Base-by-base conservation (phyloP, 2,888 invertebrate species). In the Epiperipatus broadwayi region DNA sequence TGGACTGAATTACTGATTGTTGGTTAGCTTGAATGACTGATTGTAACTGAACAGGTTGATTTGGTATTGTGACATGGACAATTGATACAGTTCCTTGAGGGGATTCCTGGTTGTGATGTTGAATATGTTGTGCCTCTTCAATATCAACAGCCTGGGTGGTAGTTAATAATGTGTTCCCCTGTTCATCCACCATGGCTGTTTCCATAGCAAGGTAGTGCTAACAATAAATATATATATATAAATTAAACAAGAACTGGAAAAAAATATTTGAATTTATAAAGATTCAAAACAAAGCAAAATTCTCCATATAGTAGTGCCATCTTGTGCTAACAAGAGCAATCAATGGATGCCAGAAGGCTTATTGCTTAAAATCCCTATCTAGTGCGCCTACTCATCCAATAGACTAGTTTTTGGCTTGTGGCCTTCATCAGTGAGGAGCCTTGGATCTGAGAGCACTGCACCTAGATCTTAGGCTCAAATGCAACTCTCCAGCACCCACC, bases 1-100 rank as follows among this genome's bases (percentile, higher is more conserved):
- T 81, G 45, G 83, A 81, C 66, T 91, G 89, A 60, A 91, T 89
- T 38, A 89, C 89, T 48, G 85, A 87, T 58, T 85, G 85, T 59
- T 85, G 85, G 61, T 84, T 85, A 46, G 84, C 78, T 45, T 59
- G 58, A 35, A 58, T 58, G 20, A 59, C 58, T 27, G 58, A 84
- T 63, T 89, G 87, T 47, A 83, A 83, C 77, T 84, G 67, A 40
- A 70, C 52, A 41, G 55, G 52, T 43, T 53, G 55, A 47, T 53
- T n/a, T n/a, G n/a, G n/a, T n/a, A 56, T 51, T 38, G 54, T 50
- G 59, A 84, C 75, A 68, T 84, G 84, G 60, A 84, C 79, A 65
- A 84, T 78, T 67, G 57, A 55, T 19, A 58, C 48, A 21, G 50
- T 50, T 25, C 51, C 50, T 14, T 47, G 47, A 25, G 46, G 33